Conservation (phyloP, 2,888 invertebrate genomes). For the Thereva unica region DNA sequence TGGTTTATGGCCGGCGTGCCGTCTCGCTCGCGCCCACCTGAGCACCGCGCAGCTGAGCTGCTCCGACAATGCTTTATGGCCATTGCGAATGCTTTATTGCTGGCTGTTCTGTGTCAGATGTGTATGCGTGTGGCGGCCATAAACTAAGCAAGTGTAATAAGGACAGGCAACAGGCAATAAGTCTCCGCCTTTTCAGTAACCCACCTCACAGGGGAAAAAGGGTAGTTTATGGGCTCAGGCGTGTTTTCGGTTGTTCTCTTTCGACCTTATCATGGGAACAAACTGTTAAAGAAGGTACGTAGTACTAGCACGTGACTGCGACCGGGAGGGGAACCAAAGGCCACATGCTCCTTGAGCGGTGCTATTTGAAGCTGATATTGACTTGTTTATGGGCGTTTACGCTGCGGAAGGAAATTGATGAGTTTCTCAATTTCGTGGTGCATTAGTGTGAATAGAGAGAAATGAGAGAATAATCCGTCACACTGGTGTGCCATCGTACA, state of each 20-base stretch:
- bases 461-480: conserved; percentile 22
- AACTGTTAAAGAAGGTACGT: background rate
- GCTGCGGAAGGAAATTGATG: conserved; percentile 47
- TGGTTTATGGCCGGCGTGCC: conserved; percentile 37
- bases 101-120: conserved; percentile 25
- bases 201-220: conserved; percentile 34
- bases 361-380: conserved; percentile 43
- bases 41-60: conserved; percentile 46
- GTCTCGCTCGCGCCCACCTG: conserved; percentile 43
- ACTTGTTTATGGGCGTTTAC: conserved; percentile 58
- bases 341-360: conserved; percentile 11
- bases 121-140: conserved; percentile 35
- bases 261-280: background rate
- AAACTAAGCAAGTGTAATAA: conserved; percentile 40
- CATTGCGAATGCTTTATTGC: conserved; percentile 58
- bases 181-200: conserved; percentile 52
- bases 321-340: conserved; percentile 18
- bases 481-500: background rate
- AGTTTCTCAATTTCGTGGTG: conserved; percentile 36
- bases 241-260: background rate
- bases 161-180: conserved; percentile 44
- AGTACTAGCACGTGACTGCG: conserved; percentile 18
- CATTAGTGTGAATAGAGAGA: conserved; percentile 28
- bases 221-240: conserved; percentile 9
- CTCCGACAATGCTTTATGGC: conserved; percentile 57